Evolutionary conservation across 2,797 vertebrate species (phyloP), one percentile per base, ranked within the genome.

Genomic region (Acanthurus leucopareius): DNA sequence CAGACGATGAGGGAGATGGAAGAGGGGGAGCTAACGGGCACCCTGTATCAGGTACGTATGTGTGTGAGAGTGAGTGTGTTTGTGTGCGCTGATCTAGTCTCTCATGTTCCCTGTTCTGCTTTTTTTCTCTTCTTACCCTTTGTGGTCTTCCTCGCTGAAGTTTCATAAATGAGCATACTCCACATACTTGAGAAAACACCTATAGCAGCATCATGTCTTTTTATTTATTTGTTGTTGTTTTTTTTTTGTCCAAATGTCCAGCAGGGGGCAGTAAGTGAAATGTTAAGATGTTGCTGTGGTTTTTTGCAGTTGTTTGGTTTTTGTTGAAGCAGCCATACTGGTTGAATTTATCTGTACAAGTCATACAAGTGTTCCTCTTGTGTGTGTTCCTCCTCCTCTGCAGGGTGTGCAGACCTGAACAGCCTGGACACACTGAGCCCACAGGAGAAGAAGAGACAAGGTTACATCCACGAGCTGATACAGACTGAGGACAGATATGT

Each of bases 401-500:
- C 88, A 99, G 98, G 97, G 97, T 97, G 97, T 88, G 96, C 98
- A 20, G 96, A 98, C 77, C 96, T 97, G 60, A 96, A 96, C 28
- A 97, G 96, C 77, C 95, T 98, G 85, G 97, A 98, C 86, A 95
- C 96, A 0, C 93, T 98, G 96, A 96, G 95, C 35, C 95, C 97
- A 0, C 95, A 94, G 83, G 98, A 99, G 92, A 96, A 97, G 91
- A 99, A 98, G 63, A 95, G 97, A 60, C 98, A 99, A 90, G 98
- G 97, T 72, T 99, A 98, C 89, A 97, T 99, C 71, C 97, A 99
- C 0, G 98, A 99, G 83, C 96, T 99, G 88, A 95, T 99, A 22
- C 94, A 97, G 91, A 97, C 98, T 0, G 98, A 99, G 79, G 97
- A 99, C 83, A 94, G 94, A 69, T 99, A 99, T 5, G 94, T 98